Base-by-base conservation (phyloP, 2,797 vertebrate species). In the Pseudochromis fuscus region DNA sequence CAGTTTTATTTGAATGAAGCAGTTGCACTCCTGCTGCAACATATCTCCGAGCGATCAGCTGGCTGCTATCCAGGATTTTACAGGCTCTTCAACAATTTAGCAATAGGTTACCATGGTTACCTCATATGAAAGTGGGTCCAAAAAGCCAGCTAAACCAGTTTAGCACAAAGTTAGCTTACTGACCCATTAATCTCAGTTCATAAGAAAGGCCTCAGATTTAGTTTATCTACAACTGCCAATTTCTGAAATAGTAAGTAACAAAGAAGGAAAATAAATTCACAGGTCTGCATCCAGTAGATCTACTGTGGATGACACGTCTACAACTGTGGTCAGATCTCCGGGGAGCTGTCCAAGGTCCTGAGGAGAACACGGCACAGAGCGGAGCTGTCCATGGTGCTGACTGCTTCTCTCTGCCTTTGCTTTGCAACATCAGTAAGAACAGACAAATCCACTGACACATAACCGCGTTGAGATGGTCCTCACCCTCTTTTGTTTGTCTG, bases 401-500 rank as follows among this genome's bases (percentile, higher is more conserved):
- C 67, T 75, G 65, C 16, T 78, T 59, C 45, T 51, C 77, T 76
- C 77, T 71, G 46, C 65, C 59, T 57, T 31, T 60, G 71, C 71
- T 68, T 40, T 71, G 65, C 53, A 80, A 67, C 80, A 68, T 87
- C 74, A 87, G 78, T 88, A 85, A 82, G 77, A 87, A 65, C 64
- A 78, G 83, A 84, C 77, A 83, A 69, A 77, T 72, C 40, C 48
- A 48, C 69, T 79, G 57, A 73, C 72, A 77, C 71, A 77, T 85
- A 74, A 21, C 56, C 1, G 24, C 74, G 52, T 75, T 84, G 75
- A 87, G 46, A 81, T 67, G 75, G 66, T 62, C 75, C 72, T 88
- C 82, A 73, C 45, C 80, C 66, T 73, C 74, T 63, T 73, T 78
- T 81, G 79, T 88, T 80, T 71, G 75, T 86, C 82, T 89, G 83